A percentile compares a stretch with the other conserved stretches of the same genome.
These are phyloP conservation scores for Drosophila tani DNA, from an alignment of 1,140 invertebrate species.

Conservation along the genomic window DNA sequence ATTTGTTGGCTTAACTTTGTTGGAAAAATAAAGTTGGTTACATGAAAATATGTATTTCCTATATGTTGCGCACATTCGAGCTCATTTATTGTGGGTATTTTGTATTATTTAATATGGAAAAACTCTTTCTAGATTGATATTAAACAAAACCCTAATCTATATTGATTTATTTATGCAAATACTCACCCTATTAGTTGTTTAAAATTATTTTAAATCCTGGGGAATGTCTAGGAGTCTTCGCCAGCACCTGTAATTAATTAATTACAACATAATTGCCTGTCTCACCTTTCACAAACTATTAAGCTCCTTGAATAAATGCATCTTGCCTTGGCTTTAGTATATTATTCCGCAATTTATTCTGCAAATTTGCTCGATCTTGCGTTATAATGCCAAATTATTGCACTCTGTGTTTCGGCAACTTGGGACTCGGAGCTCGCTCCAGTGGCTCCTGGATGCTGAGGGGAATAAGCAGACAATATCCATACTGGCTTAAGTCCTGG, in stretches of 20 bases:
- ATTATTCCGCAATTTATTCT: constrained; percentile 25
- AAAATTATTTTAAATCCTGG: no score
- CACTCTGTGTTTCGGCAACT: constrained; percentile 11
- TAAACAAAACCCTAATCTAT: no score
- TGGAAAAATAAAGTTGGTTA: constrained; percentile 42
- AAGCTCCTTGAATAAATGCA: constrained; percentile 1
- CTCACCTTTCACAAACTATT: not conserved
- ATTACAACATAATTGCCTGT: not conserved
- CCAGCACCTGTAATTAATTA: not conserved
- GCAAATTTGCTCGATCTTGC: constrained; percentile 51
- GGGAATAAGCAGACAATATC: not conserved
- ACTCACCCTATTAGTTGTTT: no score
- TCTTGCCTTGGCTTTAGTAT: constrained; percentile 16
- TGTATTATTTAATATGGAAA: no score
- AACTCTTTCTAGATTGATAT: no score
- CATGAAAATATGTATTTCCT: constrained; percentile 33
- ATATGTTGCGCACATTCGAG: not conserved
- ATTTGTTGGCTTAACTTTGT: constrained; percentile 65
- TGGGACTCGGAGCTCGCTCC: constrained; percentile 15
- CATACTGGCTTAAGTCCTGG: constrained; percentile 15
- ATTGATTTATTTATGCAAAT: no score
- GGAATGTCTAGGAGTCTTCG: not conserved
- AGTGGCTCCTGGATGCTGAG: constrained; percentile 2
- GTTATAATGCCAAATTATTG: constrained; percentile 46
- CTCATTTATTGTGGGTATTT: no score